Evolutionary conservation across 2,888 invertebrate species (phyloP).

Genomic region (Plutella xylostella): DNA sequence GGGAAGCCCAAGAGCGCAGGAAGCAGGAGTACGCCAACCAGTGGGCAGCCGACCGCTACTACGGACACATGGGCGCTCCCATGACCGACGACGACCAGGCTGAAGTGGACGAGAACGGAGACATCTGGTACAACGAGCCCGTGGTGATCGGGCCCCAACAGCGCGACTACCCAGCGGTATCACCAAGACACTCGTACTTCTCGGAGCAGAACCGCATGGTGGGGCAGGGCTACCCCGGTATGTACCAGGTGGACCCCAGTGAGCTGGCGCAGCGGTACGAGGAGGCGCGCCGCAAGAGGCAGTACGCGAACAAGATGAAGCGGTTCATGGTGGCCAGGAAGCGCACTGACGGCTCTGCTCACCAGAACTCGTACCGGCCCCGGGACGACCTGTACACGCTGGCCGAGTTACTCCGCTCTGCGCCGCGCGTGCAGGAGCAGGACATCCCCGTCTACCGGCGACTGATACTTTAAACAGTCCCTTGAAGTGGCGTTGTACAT

Average conservation of each 20-base stretch:
- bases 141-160: conserved; percentile 52
- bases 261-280: conserved; percentile 56
- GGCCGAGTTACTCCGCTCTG: conserved; percentile 66
- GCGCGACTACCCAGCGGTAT: conserved; percentile 46
- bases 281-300: conserved; percentile 59
- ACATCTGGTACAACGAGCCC: conserved; percentile 71
- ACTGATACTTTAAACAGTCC: conserved; percentile 65
- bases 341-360: conserved; percentile 51
- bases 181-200: conserved; percentile 59
- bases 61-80: conserved; percentile 44
- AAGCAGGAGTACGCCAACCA: conserved; percentile 62
- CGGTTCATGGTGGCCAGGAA: conserved; percentile 74
- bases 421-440: conserved; percentile 64
- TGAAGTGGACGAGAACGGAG: conserved; percentile 63
- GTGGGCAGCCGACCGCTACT: conserved; percentile 50
- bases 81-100: conserved; percentile 62
- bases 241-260: conserved; percentile 51
- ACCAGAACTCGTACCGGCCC: conserved; percentile 55
- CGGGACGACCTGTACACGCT: conserved; percentile 72
- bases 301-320: conserved; percentile 64
- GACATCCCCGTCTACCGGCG: conserved; percentile 72
- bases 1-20: conserved; percentile 71
- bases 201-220: conserved; percentile 61
- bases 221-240: conserved; percentile 49
- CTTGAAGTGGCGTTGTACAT: conserved; percentile 20